These are phyloP conservation scores for Acipenser oxyrinchus DNA, from an alignment of 2,797 vertebrate species.

Conservation along the genomic window DNA sequence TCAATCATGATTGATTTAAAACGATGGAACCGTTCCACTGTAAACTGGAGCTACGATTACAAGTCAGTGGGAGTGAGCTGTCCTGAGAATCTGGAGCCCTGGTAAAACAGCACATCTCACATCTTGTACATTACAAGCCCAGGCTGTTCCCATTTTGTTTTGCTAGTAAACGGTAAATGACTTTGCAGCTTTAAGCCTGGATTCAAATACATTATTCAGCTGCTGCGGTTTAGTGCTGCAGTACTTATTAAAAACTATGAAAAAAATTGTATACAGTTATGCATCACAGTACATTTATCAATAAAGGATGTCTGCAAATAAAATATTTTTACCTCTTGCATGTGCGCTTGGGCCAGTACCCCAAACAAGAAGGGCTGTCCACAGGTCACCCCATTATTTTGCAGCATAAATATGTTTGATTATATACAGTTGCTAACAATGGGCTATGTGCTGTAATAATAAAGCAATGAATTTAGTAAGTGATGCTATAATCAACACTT, in stretches of 20 bases:
- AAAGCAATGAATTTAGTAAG: no score
- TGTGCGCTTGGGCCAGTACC: no score
- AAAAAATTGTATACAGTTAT: no score
- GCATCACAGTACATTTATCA: no score
- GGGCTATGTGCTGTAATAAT: no score
- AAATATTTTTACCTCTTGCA: no score
- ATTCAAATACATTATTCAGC: constrained; percentile 40
- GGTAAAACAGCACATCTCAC: not conserved
- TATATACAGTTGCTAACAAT: no score
- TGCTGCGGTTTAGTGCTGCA: constrained; percentile 18
- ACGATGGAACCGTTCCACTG: not conserved
- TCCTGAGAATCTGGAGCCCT: not conserved
- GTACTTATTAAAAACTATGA: constrained; percentile 18
- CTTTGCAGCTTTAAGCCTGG: constrained; percentile 43
- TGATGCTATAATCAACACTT: no score
- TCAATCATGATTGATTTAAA: not conserved
- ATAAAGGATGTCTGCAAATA: no score
- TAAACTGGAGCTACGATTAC: not conserved
- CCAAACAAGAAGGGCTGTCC: no score
- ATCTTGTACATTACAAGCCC: not conserved
- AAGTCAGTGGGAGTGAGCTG: not conserved
- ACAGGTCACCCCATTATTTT: no score
- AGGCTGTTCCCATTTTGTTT: not conserved
- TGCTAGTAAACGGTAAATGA: not conserved
- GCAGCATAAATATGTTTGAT: no score